A percentile compares a stretch with the other conserved stretches of the same genome.
These are phyloP conservation scores for Clarias pachynema DNA, from an alignment of 2,797 vertebrate genomes.

Conservation along the genomic window DNA sequence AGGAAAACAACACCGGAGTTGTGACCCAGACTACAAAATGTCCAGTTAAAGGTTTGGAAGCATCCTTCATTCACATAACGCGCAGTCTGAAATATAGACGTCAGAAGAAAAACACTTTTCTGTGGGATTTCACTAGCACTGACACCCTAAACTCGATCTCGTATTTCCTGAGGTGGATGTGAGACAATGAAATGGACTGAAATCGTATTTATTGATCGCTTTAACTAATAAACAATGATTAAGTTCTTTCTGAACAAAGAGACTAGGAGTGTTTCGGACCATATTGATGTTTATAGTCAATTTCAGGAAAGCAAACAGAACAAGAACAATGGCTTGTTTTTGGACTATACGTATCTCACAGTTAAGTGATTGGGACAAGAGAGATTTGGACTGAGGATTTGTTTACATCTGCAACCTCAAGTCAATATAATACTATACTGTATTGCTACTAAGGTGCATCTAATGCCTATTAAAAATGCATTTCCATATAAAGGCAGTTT, in stretches of 20 bases:
- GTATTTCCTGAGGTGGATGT: constrained; percentile 10
- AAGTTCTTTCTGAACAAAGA: background rate
- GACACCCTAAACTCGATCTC: background rate
- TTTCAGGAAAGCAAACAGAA: background rate
- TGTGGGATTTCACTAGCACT: background rate
- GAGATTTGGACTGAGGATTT: background rate
- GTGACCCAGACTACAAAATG: constrained; percentile 83
- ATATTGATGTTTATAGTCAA: background rate
- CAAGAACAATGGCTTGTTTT: background rate
- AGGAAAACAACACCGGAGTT: constrained; percentile 91
- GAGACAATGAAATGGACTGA: constrained; percentile 6
- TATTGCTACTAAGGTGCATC: background rate
- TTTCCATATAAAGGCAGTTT: background rate
- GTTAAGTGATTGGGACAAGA: background rate
- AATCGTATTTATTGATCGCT: constrained; percentile 15
- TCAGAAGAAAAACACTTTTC: background rate
- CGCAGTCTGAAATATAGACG: background rate
- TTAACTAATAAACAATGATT: constrained; percentile 15
- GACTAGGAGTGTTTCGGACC: background rate
- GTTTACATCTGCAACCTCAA: background rate
- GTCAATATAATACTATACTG: background rate
- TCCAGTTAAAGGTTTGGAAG: constrained; percentile 78
- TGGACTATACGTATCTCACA: background rate
- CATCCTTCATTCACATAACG: background rate
- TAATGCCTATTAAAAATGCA: background rate